A percentile compares a stretch with the other conserved stretches of the same genome.
phyloP scores from a whole-genome alignment of 2,113 vertebrate genomes.

The Peucedramus taeniatus region DNA sequence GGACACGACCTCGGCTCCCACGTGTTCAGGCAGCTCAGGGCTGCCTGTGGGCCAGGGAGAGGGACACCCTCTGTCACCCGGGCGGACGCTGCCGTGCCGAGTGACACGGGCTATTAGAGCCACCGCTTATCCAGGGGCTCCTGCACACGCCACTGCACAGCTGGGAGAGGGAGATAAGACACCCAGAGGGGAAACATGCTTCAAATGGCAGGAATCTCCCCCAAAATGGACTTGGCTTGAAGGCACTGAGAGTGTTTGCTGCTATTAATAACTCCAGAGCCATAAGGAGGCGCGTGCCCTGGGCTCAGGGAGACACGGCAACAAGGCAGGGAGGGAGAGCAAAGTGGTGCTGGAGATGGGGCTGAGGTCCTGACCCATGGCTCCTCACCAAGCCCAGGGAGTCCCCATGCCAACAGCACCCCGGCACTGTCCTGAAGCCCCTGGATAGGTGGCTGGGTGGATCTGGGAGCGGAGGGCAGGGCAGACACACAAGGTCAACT shows the following conservation, averaged over 20 bases:
- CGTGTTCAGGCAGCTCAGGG: neutral
- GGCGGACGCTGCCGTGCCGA: rapidly evolving
- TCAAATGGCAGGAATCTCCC: constrained; percentile 16
- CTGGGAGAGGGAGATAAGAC: constrained; percentile 13
- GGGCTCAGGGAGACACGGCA: rapidly evolving
- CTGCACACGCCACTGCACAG: rapidly evolving
- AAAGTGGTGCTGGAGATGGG: neutral
- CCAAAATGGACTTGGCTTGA: neutral
- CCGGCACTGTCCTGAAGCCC: neutral
- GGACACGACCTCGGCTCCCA: neutral
- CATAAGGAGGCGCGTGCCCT: rapidly evolving
- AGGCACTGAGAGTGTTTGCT: neutral
- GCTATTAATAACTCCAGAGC: neutral
- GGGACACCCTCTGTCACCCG: neutral
- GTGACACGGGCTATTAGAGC: neutral
- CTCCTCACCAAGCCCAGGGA: neutral
- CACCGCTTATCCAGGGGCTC: neutral
- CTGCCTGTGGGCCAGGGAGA: neutral
- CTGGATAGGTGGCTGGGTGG: neutral
- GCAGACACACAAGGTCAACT: neutral
- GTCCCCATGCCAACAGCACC: neutral
- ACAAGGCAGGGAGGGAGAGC: neutral
- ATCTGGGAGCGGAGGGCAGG: neutral
- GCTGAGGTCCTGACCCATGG: neutral
- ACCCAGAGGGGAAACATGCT: neutral